Base-by-base conservation (phyloP, 1,140 invertebrate species). In the Akabosia matsudoensis region DNA sequence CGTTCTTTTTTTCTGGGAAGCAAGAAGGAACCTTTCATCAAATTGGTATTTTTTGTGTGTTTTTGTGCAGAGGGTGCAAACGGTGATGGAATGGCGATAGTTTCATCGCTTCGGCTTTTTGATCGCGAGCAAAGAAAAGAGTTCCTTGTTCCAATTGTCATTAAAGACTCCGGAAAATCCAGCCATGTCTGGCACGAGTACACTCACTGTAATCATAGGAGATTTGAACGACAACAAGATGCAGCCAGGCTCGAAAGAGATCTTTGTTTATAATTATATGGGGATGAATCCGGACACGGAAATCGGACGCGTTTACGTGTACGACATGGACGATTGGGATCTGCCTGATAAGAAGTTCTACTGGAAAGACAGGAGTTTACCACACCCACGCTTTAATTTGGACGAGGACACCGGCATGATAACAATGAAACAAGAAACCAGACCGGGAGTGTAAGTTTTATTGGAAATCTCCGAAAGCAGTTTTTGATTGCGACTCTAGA, bases 271-370 rank as follows among this genome's bases (percentile, higher is more conserved):
- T 85, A 98, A 97, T 85, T 98, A 97, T 78, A 88, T 96, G 90
- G 93, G 94, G 67, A 91, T 94, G 85, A 92, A 93, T 78, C 94
- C 93, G 0, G 92, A 96, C 80, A 95, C 94, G 0, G 93, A 94
- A 84, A 96, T 99, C 78, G 97, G 97, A 30, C 88, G 94, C 77
- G 96, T 98, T 1, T 97, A 98, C 84, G 95, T 97, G 0, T 94
- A 96, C 84, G 97, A 99, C 86, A 86, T 95, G 56, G 97, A 99
- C 85, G 97, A 98, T 84, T 98, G 96, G 96, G 97, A 99, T 87
- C 84, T 97, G 77, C 93, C 93, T 0, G 96, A 98, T 84, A 99
- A 99, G 84, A 95, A 94, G 82, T 99, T 97, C 87, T 95, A 94
- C 82, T 97, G 94, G 93, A 92, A 94, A 83, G 88, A 88, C 61